Evolutionary conservation across 2,113 vertebrate genomes (phyloP).

Genomic region (Verasper variegatus): DNA sequence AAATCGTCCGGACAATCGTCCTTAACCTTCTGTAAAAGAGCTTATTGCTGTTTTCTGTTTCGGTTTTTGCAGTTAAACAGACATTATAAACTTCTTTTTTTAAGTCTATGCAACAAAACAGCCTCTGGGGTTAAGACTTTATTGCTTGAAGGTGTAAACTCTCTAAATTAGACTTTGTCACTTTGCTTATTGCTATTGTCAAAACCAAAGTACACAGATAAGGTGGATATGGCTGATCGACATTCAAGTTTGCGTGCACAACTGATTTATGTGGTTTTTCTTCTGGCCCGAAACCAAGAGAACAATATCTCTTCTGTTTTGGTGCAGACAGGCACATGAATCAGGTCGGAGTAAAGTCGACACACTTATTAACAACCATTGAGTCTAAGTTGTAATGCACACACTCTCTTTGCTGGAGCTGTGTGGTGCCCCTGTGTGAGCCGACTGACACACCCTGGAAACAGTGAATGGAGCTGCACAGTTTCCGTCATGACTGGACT

Average conservation of each 20-base stretch:
- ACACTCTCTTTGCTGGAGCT: constrained; percentile 5
- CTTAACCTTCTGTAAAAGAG: too few species aligned
- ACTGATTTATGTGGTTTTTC: background rate
- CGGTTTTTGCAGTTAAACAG: too few species aligned
- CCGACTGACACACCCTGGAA: constrained; percentile 68
- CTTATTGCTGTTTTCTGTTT: too few species aligned
- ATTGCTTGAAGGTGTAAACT: background rate
- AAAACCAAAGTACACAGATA: constrained; percentile 3
- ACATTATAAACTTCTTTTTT: too few species aligned
- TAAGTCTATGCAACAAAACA: too few species aligned
- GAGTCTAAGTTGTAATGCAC: background rate
- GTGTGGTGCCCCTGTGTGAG: constrained; percentile 1
- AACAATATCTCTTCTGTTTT: background rate
- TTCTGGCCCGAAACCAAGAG: background rate
- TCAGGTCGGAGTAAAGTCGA: background rate
- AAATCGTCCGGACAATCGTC: too few species aligned
- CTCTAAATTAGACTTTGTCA: background rate
- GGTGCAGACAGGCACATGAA: background rate
- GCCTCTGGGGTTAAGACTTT: background rate
- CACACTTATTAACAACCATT: background rate
- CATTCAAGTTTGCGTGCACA: background rate
- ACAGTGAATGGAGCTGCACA: constrained; percentile 39
- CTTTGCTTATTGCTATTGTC: background rate
- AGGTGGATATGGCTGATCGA: background rate
- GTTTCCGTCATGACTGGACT: constrained; percentile 41